Evolutionary conservation across 2,113 vertebrate species (phyloP), one percentile per base, ranked within the genome.

Genomic region (Lynx canadensis): DNA sequence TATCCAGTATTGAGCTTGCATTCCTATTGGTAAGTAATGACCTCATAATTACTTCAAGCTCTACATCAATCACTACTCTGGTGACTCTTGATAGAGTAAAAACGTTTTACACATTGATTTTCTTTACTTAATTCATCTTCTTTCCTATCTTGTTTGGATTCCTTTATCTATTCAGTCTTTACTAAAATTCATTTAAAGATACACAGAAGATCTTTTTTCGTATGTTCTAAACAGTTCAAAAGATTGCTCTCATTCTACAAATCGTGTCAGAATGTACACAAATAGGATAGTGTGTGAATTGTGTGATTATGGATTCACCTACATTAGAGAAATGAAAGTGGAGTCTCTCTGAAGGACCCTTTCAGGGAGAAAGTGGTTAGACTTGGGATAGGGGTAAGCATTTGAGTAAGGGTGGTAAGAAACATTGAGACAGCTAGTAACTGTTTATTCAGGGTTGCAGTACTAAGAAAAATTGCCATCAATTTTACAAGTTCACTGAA

Each of bases 41-140:
- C 91, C 97, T 79, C 74, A 69, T 97, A 98, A 98, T 98, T 98
- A 97, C 96, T 98, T 98, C 88, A 98, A 80, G 15, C 8, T 89
- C 33, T 65, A 95, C 76, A 98, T 98, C 93, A 98, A 93, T 98
- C 96, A 92, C 33, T 97, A 97, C 38, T 94, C 89, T 95, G 14
- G 68, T 90, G 55, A 76, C 29, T 78, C 85, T 93, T 97, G 95
- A 84, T 69, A 87, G 18, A 76, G 95, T 18, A 9, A 85, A 87
- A 92, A 80, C 18, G 95, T 98, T 94, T 19, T 13, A 95, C 65
- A 95, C 96, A 98, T 97, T 92, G 96, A 98, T 98, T 97, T 97
- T 97, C 63, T 52, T 95, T 45, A 60, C 91, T 96, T 95, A 95
- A 98, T 97, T 98, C 82, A 91, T 97, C 65, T 96, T 91, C 87